phyloP scores from a whole-genome alignment of 2,113 vertebrate species.

The Colossoma macropomum region DNA sequence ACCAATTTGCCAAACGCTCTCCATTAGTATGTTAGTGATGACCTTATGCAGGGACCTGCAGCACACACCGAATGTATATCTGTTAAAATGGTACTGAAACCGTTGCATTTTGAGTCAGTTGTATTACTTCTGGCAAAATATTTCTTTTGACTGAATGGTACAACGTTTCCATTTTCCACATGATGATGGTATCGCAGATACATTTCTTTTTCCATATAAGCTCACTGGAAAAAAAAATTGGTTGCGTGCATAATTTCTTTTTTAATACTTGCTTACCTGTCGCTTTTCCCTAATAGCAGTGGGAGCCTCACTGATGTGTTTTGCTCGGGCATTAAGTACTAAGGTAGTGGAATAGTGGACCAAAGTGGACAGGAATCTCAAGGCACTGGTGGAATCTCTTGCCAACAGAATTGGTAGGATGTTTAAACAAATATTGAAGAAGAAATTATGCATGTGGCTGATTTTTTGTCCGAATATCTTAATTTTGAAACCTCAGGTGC shows the following conservation, averaged over 20 bases:
- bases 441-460: too few species aligned
- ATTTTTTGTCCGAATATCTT: background rate
- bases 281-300: too few species aligned
- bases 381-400: too few species aligned
- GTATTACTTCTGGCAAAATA: conserved; percentile 2
- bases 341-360: too few species aligned
- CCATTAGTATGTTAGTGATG: background rate
- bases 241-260: too few species aligned
- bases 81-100: conserved; percentile 4
- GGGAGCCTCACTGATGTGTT: too few species aligned
- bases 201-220: background rate
- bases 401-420: too few species aligned
- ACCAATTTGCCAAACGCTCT: background rate
- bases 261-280: too few species aligned
- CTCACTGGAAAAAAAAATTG: background rate
- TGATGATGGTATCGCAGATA: background rate
- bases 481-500: background rate
- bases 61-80: background rate
- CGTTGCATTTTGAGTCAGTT: background rate
- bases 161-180: background rate
- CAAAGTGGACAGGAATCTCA: too few species aligned
- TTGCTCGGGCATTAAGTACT: too few species aligned
- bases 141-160: conserved; percentile 23
- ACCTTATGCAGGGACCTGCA: background rate
- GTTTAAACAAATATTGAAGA: too few species aligned